Conservation (phyloP, 2,113 vertebrate genomes). For the Trematocara macrostoma region DNA sequence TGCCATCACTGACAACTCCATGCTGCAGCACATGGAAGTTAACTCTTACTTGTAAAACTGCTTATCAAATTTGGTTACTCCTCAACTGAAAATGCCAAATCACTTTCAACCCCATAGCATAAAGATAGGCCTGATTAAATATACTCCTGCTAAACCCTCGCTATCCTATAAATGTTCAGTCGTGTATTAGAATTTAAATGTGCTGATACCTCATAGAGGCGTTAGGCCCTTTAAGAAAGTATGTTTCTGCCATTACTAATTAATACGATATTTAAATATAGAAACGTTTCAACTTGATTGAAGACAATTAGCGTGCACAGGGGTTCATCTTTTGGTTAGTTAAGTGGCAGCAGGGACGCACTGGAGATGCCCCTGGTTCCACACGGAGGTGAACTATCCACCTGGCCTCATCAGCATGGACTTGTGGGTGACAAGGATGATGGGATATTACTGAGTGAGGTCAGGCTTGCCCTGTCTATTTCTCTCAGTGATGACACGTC, state of each 20-base stretch:
- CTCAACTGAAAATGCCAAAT: neutral
- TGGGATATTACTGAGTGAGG: neutral
- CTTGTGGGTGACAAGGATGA: neutral
- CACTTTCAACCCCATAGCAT: neutral
- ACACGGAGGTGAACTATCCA: neutral
- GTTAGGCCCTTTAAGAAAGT: neutral
- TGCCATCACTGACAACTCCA: neutral
- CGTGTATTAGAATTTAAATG: neutral
- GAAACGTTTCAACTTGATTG: neutral
- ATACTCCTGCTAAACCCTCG: neutral
- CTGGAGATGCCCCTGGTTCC: neutral
- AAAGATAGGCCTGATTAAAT: neutral
- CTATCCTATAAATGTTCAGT: neutral
- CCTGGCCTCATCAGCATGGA: neutral
- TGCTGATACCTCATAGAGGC: neutral
- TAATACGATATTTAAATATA: neutral
- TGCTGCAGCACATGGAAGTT: neutral
- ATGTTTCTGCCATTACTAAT: neutral
- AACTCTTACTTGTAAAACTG: neutral
- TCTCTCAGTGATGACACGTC: neutral
- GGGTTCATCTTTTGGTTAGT: neutral
- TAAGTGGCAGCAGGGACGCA: neutral
- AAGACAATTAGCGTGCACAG: neutral
- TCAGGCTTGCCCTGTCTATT: neutral
- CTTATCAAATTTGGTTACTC: neutral